These are phyloP conservation scores for Glyptemys insculpta DNA, from an alignment of 2,797 vertebrate genomes.

Conservation along the genomic window DNA sequence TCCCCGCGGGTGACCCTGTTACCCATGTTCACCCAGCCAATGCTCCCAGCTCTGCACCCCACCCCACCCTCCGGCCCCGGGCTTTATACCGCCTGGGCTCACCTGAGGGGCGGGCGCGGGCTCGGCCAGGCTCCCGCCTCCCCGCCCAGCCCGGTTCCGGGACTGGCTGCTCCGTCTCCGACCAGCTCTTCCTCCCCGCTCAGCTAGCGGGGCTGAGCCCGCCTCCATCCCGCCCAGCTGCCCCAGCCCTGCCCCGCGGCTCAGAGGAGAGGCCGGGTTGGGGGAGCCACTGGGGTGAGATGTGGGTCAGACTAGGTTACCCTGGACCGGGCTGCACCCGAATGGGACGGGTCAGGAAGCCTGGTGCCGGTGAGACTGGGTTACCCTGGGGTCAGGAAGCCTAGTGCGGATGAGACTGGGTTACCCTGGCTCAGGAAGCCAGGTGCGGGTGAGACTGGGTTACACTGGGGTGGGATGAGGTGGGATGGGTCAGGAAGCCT, in stretches of 20 bases:
- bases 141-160: background rate
- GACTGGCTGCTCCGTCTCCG: background rate
- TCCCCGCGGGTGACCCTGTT: constrained; percentile 77
- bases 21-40: constrained; percentile 69
- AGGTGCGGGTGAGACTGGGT: background rate
- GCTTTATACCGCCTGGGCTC: background rate
- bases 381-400: background rate
- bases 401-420: background rate
- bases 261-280: too few relatives aligned
- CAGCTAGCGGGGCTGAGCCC: background rate
- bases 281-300: too few relatives aligned
- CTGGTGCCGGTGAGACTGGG: too few relatives aligned
- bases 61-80: fast-evolving
- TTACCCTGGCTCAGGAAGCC: fast-evolving
- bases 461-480: fast-evolving
- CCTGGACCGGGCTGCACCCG: background rate
- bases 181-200: fast-evolving
- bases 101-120: background rate
- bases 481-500: background rate
- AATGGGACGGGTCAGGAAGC: background rate
- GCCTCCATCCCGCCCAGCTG: too few relatives aligned
- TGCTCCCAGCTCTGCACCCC: fast-evolving
- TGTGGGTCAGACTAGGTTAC: too few relatives aligned
- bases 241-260: too few relatives aligned
- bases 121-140: background rate